phyloP scores from a whole-genome alignment of 1,140 invertebrate species.

The Andricus grossulariae region DNA sequence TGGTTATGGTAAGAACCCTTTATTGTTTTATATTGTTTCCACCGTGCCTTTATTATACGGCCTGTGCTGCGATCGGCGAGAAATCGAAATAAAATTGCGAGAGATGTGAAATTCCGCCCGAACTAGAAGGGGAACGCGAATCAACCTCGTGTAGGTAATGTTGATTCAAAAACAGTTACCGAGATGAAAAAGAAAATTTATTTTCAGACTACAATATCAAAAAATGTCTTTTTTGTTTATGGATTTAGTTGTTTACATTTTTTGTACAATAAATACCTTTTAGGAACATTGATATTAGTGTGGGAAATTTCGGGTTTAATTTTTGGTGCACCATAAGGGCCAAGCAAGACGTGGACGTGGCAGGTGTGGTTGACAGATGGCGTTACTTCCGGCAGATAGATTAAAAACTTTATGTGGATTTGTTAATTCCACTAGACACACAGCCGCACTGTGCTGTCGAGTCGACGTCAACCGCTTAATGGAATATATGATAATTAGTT shows the following conservation, averaged over 20 bases:
- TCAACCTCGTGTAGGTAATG: slow-evolving; percentile 2
- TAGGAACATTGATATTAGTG: too few relatives aligned
- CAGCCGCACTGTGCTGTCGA: slow-evolving; percentile 35
- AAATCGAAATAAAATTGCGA: slow-evolving; percentile 62
- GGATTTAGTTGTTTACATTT: too few relatives aligned
- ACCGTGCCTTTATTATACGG: slow-evolving; percentile 59
- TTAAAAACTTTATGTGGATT: slow-evolving; percentile 59
- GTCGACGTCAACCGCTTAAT: slow-evolving; percentile 50
- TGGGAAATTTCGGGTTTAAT: too few relatives aligned
- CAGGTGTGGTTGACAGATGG: slow-evolving; percentile 69
- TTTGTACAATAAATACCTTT: too few relatives aligned
- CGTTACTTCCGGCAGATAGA: slow-evolving; percentile 63
- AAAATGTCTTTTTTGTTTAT: too few relatives aligned
- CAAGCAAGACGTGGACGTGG: slow-evolving; percentile 36
- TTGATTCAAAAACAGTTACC: slow-evolving; percentile 7
- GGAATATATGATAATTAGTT: slow-evolving; percentile 58
- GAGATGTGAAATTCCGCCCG: slow-evolving; percentile 1
- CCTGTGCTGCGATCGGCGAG: slow-evolving; percentile 36
- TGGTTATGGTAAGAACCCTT: slow-evolving; percentile 65
- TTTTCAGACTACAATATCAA: background rate
- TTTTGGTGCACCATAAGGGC: too few relatives aligned
- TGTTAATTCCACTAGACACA: slow-evolving; percentile 46
- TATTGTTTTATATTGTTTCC: slow-evolving; percentile 69
- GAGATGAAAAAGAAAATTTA: background rate
- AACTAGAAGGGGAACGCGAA: slow-evolving; percentile 3